Base-by-base conservation (phyloP, 35 echinoderm and acorn worm species). In the Heliocidaris erythrogramma region DNA sequence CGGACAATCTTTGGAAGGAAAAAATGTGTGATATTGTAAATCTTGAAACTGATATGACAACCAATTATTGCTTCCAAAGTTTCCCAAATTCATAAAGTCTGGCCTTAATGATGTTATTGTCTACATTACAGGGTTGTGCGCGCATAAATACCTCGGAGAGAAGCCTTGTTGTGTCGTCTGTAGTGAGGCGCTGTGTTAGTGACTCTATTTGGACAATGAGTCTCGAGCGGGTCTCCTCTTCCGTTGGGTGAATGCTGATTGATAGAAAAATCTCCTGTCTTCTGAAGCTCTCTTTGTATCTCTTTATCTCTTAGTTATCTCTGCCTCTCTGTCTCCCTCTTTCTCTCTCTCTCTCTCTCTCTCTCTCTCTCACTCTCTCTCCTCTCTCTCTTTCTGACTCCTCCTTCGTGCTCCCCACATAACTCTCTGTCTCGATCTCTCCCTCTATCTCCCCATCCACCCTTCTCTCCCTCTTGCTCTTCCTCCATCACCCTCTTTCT, bases 61-160 rank as follows among this genome's bases (percentile, higher is more conserved):
- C 27, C 65, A 5, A 8, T 5, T 78, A 78, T 78, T 27, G 21
- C 65, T 27, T 78, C 27, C 65, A 24, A 78, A n/a, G 17, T 78
- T 21, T 78, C 65, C 65, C n/a, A 18, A 78, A n/a, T 27, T 78
- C 65, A 78, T 78, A 78, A 18, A 78, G 65, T 78, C 65, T 78
- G 21, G 65, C 65, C 65, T 78, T 78, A 78, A 78, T 78, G 65
- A 78, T 78, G 65, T 78, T 78, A 21, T 78, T 78, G 65, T 78
- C 65, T 78, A 78, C 65, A 78, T 21, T 78, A 29, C 65, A 78
- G 65, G 65, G 65, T 78, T 78, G 21, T 78, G 17, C 65, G 65
- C 65, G 65, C 18, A 24, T 27, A 56, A 27, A 78, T 78, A 78
- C 65, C 65, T 78, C 27, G 65, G 65, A 78, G 65, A 78, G 27